These are phyloP conservation scores for Periparus ater DNA, from an alignment of 2,797 vertebrate genomes.

Conservation along the genomic window DNA sequence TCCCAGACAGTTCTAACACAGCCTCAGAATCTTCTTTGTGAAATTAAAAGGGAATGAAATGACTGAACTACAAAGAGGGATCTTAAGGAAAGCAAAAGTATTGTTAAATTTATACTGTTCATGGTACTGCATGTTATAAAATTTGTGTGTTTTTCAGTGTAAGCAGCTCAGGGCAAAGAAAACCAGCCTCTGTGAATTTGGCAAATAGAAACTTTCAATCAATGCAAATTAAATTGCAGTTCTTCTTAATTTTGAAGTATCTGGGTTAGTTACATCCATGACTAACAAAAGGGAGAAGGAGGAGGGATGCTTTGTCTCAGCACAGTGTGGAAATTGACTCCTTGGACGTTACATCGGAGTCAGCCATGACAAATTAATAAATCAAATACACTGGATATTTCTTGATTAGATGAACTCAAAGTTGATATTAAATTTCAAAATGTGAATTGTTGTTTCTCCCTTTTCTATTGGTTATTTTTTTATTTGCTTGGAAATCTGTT, in stretches of 20 bases:
- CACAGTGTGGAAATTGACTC: not conserved
- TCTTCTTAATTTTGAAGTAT: not conserved
- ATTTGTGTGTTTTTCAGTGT: not conserved
- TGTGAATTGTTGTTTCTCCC: not conserved
- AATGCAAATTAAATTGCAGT: not conserved
- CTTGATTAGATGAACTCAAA: not conserved
- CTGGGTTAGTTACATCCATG: not conserved
- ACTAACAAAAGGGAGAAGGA: not conserved
- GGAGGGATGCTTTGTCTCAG: not conserved
- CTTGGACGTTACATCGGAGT: not conserved
- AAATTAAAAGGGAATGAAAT: not conserved
- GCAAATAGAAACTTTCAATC: not conserved
- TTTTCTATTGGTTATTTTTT: not conserved
- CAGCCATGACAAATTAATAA: not conserved
- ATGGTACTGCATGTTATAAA: not conserved
- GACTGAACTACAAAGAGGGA: not conserved
- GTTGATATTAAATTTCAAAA: not conserved
- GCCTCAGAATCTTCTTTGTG: not conserved
- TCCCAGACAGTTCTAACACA: not conserved
- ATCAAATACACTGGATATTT: not conserved
- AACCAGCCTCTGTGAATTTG: not conserved
- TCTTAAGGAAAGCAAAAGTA: not conserved
- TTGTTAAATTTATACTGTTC: not conserved
- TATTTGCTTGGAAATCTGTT: not conserved
- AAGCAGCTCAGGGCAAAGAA: not conserved